Evolutionary conservation across 2,888 invertebrate genomes (phyloP), one percentile per base, ranked within the genome.

Genomic region (Strigamia transsilvanica): DNA sequence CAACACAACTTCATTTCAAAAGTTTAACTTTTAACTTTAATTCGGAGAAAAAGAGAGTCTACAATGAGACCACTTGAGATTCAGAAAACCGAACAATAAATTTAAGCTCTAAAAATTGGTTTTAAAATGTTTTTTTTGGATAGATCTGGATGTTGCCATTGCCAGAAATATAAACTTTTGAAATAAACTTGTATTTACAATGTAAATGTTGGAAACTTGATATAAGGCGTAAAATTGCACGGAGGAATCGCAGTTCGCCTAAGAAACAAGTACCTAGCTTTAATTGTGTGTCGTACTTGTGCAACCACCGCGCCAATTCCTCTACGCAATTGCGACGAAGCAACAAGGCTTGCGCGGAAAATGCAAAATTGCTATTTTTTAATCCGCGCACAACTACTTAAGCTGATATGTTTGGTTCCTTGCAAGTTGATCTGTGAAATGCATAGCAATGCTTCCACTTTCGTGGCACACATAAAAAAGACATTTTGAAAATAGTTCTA

Each of bases 341-440:
- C 61, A 66, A 66, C 61, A 61, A 61, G 61, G 61, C 61, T 4
- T 66, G 61, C 61, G 61, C 23, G 61, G 21, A 66, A 66, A 66
- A 66, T 21, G 61, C 61, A 66, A 21, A 18, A 66, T 66, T 66
- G 23, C 61, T 23, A 66, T 66, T 66, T 66, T 66, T 66, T 23
- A 66, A 18, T 18, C 61, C 61, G 21, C 61, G 61, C 61, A 66
- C 61, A 66, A 66, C 61, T 66, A 66, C 61, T 66, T 21, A 66
- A 66, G 61, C 61, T 66, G 61, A 66, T 66, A 66, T 66, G 61
- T 66, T 66, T 66, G 21, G 61, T 66, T 66, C 61, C 61, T 66
- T 66, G 61, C 61, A 18, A 66, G 61, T 66, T 66, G 61, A 66
- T 61, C n/a, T 66, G 61, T 66, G 21, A 66, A 51, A 23, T 66